These are phyloP conservation scores for Chloropsis hardwickii DNA, from an alignment of 2,113 vertebrate genomes.

Conservation along the genomic window DNA sequence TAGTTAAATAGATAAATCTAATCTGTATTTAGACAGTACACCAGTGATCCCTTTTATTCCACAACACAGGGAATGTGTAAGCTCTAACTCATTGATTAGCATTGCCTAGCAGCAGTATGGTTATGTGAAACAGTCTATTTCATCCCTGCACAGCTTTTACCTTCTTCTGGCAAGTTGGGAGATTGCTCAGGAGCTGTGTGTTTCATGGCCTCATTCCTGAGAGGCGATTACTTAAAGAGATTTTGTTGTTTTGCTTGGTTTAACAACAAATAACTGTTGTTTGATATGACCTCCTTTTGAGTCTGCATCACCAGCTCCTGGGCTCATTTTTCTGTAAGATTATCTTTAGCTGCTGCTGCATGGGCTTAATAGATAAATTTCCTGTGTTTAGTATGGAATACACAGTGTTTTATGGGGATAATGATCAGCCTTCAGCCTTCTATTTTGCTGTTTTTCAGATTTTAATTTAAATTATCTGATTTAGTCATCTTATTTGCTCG, in stretches of 20 bases:
- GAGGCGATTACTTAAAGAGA: slow-evolving; percentile 21
- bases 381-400: background rate
- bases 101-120: background rate
- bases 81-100: background rate
- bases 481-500: background rate
- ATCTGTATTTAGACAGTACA: background rate
- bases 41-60: background rate
- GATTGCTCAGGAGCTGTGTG: background rate
- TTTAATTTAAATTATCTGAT: background rate
- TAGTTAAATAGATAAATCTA: background rate
- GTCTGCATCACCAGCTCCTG: background rate
- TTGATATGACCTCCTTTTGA: slow-evolving; percentile 12
- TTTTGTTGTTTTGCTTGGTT: slow-evolving; percentile 20
- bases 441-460: background rate
- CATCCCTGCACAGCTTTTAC: background rate
- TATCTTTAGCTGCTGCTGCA: slow-evolving; percentile 3
- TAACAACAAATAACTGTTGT: slow-evolving; percentile 25
- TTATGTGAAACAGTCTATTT: background rate
- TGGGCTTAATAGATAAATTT: background rate
- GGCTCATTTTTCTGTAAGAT: background rate
- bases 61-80: background rate
- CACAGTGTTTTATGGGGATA: background rate
- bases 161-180: background rate
- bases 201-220: background rate
- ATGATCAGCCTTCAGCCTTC: background rate